Base-by-base conservation (phyloP, 2,113 vertebrate genomes). In the Vimba vimba region DNA sequence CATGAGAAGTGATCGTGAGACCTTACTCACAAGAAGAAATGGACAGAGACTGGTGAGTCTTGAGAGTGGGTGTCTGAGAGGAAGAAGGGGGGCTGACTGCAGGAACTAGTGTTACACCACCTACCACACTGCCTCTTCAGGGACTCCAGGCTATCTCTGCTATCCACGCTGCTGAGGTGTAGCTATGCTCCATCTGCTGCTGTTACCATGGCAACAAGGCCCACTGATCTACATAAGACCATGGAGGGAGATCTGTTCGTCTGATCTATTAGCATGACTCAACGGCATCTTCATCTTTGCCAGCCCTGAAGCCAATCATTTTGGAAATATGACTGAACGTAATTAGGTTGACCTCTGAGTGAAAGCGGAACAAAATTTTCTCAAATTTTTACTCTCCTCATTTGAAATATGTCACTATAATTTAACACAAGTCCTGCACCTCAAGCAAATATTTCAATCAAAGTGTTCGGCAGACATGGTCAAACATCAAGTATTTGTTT, bases 181-280 rank as follows among this genome's bases (percentile, higher is more conserved):
- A 89, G 87, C 86, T 86, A 75, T 68, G 57, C 88, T 87, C 90
- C 89, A 89, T 91, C 90, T 90, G 88, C 89, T 82, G 59, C 71
- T 85, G 91, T 92, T 92, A 89, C 89, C 89, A 91, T 92, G 89
- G 88, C 89, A 90, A 92, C 91, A 80, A 84, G 88, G 83, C 89
- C 89, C 87, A 87, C 83, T 91, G 89, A 92, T 90, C 88, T 91
- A 90, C 90, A 90, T 90, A 88, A 85, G 87, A 87, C 84, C 86
- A 82, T 85, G 84, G 80, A 89, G 90, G 83, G 83, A 86, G 86
- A 87, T 89, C 86, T 90, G 89, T 80, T 84, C 80, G 86, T 89
- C 88, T 90, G 86, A 82, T 87, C 88, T 83, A 88, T 86, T 90
- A 89, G 74, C 85, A 85, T 90, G 88, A 91, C 83, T 91, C 90